Base-by-base conservation (phyloP, 2,797 vertebrate genomes). In the Danio kyathit region DNA sequence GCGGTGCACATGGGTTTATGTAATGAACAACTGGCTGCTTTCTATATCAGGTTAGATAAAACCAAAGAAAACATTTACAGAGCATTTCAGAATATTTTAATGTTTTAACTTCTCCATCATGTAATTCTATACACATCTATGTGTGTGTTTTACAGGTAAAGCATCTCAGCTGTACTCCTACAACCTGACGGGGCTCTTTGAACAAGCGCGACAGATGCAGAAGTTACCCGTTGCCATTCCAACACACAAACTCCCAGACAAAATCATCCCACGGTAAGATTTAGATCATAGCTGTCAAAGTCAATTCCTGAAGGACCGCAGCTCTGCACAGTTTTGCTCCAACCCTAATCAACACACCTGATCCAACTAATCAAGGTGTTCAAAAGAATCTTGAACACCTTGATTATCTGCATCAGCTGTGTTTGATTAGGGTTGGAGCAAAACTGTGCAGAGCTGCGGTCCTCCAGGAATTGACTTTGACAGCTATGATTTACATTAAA, bases 161-260 rank as follows among this genome's bases (percentile, higher is more conserved):
- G 97, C 97, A 79, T 98, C 96, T 84, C 97, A 99, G 91, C 95
- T 99, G 72, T 99, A 98, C 94, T 99, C 97, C 19, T 97, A 99
- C 88, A 98, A 93, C 82, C 93, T 99, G 71, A 92, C 94, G 2
- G 97, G 96, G 80, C 92, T 99, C 80, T 99, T 99, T 85, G 97
- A 98, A 89, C 97, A 98, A 88, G 97, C 97, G 89, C 92, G 96
- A 78, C 97, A 99, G 92, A 94, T 98, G 94, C 97, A 97, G 76
- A 98, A 97, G 90, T 90, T 99, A 88, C 97, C 97, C 6, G 96
- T 98, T 87, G 90, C 97, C 90, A 99, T 99, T 93, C 97, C 97
- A 88, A 97, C 97, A 82, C 97, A 98, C 89, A 97, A 96, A 86
- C 96, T 99, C 82, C 97, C 97, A 83, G 97, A 98, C 89, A 95